These are phyloP conservation scores for Phortica variegata DNA, from an alignment of 1,140 invertebrate genomes.

Conservation along the genomic window DNA sequence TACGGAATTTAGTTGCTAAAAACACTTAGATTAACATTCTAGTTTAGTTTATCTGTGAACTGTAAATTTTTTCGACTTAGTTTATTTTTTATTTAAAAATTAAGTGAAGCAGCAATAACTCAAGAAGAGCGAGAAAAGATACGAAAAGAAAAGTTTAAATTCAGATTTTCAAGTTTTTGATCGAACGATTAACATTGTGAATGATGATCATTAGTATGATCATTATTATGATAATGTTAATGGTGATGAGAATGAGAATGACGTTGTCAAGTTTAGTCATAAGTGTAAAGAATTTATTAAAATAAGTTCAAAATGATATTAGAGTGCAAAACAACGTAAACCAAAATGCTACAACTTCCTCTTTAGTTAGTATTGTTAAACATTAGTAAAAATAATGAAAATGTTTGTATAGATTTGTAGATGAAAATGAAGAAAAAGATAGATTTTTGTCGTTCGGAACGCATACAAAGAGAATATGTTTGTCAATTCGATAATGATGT, in stretches of 20 bases:
- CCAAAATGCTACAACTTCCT: constrained; percentile 43
- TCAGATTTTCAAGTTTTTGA: constrained; percentile 21
- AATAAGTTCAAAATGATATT: constrained; percentile 47
- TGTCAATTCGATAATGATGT: too few relatives aligned
- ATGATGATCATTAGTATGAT: constrained; percentile 24
- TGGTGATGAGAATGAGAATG: too few relatives aligned
- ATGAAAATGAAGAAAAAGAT: too few relatives aligned
- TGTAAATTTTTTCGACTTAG: constrained; percentile 4
- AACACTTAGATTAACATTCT: constrained; percentile 1
- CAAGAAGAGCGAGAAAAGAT: too few relatives aligned
- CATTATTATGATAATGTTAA: too few relatives aligned
- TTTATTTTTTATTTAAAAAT: too few relatives aligned
- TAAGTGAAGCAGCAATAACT: too few relatives aligned
- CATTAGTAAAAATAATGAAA: constrained; percentile 17
- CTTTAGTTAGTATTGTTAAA: constrained; percentile 24
- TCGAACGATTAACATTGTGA: constrained; percentile 20
- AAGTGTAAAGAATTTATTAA: constrained; percentile 48
- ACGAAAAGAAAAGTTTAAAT: constrained; percentile 5
- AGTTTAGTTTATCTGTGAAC: constrained; percentile 1
- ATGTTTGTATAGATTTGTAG: constrained; percentile 23
- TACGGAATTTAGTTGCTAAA: constrained; percentile 8
- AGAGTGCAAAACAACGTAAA: constrained; percentile 22
- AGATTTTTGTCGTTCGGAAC: too few relatives aligned
- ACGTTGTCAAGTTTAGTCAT: constrained; percentile 28
- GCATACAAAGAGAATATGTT: too few relatives aligned